Conservation (phyloP, 2,797 vertebrate species). For the Setipinna tenuifilis region DNA sequence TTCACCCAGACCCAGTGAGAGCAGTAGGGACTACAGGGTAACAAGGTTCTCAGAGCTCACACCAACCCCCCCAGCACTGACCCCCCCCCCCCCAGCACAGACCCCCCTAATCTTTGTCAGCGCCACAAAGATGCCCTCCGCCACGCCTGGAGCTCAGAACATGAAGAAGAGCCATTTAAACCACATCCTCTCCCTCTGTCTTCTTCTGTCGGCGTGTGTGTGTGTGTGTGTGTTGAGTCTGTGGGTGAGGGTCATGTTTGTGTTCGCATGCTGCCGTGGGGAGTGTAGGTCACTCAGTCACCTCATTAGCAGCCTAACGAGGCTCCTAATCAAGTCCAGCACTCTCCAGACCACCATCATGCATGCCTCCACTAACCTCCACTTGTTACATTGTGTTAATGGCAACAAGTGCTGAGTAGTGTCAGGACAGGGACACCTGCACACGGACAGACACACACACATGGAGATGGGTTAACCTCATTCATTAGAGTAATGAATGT, state of each 20-base stretch:
- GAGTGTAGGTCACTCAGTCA: neutral
- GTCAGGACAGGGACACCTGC: neutral
- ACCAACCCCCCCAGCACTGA: neutral
- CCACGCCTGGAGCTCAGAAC: neutral
- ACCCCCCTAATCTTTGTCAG: neutral
- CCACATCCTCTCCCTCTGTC: neutral
- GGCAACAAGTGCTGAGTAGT: neutral
- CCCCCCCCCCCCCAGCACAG: too few relatives aligned
- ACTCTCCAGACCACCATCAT: neutral
- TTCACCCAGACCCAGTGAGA: constrained; percentile 30
- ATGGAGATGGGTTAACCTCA: neutral
- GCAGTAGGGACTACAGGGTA: neutral
- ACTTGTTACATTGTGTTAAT: neutral
- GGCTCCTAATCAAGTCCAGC: neutral
- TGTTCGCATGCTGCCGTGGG: neutral
- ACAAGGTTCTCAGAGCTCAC: neutral
- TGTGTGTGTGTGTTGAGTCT: neutral
- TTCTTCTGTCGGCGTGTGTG: neutral
- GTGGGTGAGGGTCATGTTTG: neutral
- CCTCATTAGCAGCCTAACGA: neutral
- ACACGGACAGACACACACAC: neutral
- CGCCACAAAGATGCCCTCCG: neutral
- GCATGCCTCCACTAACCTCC: neutral
- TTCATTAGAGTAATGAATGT: constrained; percentile 18
- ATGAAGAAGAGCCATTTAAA: neutral